phyloP scores from a whole-genome alignment of 2,797 vertebrate species.

The Jordanella pulchra region DNA sequence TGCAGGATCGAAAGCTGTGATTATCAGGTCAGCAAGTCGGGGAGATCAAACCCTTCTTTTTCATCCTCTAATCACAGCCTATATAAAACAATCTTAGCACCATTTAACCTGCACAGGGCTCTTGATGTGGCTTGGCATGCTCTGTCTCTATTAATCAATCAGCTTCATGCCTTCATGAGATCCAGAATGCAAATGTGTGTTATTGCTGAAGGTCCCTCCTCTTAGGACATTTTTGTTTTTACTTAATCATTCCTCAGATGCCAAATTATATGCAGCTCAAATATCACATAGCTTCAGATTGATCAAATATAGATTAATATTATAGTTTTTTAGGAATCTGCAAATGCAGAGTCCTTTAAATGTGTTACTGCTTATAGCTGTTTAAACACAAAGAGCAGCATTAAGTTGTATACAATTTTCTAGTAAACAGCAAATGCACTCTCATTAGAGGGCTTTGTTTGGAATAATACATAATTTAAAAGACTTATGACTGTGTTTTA shows the following conservation, averaged over 20 bases:
- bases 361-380: background rate
- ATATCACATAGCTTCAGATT: conserved; percentile 27
- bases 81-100: conserved; percentile 86
- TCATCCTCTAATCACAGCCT: conserved; percentile 80
- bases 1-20: conserved; percentile 77
- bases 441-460: too few relatives aligned
- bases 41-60: conserved; percentile 77
- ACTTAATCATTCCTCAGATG: background rate
- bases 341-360: background rate
- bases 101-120: conserved; percentile 82
- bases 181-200: conserved; percentile 76
- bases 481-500: too few relatives aligned
- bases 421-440: too few relatives aligned
- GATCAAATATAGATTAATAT: conserved; percentile 12
- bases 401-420: too few relatives aligned
- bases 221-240: conserved; percentile 11
- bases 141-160: conserved; percentile 88
- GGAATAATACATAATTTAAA: too few relatives aligned
- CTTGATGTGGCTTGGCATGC: conserved; percentile 82
- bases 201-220: conserved; percentile 51
- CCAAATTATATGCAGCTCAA: conserved; percentile 27
- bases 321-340: conserved; percentile 12
- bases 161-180: conserved; percentile 71
- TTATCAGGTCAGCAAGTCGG: conserved; percentile 76
- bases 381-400: too few relatives aligned